Evolutionary conservation across 2,797 vertebrate species (phyloP).

Genomic region (Gymnodraco acuticeps): DNA sequence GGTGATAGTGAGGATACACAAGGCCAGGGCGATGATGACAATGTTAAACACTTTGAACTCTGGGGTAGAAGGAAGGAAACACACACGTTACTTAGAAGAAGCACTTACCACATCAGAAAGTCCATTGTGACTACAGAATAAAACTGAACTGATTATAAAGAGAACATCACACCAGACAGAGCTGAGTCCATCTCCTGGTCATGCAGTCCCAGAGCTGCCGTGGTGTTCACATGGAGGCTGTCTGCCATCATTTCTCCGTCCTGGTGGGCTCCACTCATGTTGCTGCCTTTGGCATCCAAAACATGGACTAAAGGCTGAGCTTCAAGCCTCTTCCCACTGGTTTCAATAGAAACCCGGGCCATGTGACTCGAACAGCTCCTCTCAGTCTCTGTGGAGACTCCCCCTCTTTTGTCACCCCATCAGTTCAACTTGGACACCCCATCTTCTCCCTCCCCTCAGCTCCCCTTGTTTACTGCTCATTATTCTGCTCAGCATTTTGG

Average conservation of each 20-base stretch:
- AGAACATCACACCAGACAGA: slow-evolving; percentile 69
- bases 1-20: slow-evolving; percentile 72
- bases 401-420: slow-evolving; percentile 61
- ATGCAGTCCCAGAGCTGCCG: slow-evolving; percentile 36
- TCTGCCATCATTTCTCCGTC: slow-evolving; percentile 34
- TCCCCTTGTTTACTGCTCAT: slow-evolving; percentile 80
- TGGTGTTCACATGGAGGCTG: slow-evolving; percentile 64
- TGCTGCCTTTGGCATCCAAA: slow-evolving; percentile 64
- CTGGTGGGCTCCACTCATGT: slow-evolving; percentile 68
- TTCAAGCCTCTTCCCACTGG: slow-evolving; percentile 32
- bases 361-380: slow-evolving; percentile 74
- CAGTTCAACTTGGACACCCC: slow-evolving; percentile 50
- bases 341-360: slow-evolving; percentile 60
- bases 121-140: neutral
- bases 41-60: slow-evolving; percentile 80
- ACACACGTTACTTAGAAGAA: neutral
- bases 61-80: slow-evolving; percentile 51
- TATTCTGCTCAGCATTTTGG: slow-evolving; percentile 70
- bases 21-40: slow-evolving; percentile 70
- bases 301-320: slow-evolving; percentile 45
- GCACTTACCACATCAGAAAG: neutral
- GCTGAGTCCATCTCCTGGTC: slow-evolving; percentile 50
- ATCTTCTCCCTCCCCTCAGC: slow-evolving; percentile 30
- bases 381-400: slow-evolving; percentile 76
- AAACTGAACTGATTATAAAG: neutral